phyloP scores from a whole-genome alignment of 2,797 vertebrate genomes.

The Halcyon chelicuti region DNA sequence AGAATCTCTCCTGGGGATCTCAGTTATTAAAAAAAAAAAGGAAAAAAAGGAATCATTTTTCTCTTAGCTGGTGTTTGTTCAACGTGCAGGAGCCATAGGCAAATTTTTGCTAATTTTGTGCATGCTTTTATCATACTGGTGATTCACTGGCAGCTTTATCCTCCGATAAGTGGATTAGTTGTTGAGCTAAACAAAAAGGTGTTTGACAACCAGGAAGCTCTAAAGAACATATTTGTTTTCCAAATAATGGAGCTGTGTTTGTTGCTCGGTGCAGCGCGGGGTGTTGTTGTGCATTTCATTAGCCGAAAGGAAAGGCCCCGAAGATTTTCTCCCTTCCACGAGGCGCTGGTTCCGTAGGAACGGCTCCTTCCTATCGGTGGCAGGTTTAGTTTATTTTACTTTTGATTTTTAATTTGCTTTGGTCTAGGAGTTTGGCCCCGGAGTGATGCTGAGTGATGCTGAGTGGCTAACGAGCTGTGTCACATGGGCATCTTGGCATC shows the following conservation, averaged over 20 bases:
- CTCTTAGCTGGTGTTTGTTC: constrained; percentile 71
- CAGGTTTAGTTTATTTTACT: neutral
- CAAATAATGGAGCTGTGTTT: constrained; percentile 76
- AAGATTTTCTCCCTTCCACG: neutral
- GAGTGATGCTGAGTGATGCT: neutral
- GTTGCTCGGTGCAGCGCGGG: constrained; percentile 29
- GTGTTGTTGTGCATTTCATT: neutral
- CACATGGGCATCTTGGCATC: neutral
- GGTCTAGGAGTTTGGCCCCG: neutral
- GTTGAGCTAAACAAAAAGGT: constrained; percentile 83
- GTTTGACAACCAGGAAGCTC: constrained; percentile 76
- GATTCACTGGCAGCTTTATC: constrained; percentile 80
- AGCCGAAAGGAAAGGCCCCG: neutral
- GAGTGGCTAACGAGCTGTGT: neutral
- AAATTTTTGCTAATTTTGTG: constrained; percentile 81
- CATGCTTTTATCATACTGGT: constrained; percentile 80
- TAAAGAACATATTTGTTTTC: constrained; percentile 83
- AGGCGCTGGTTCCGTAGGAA: neutral
- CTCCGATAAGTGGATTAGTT: constrained; percentile 86
- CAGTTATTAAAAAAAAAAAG: constrained; percentile 23
- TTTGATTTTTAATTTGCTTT: neutral
- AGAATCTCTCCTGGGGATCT: constrained; percentile 56
- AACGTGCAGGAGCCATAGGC: constrained; percentile 75
- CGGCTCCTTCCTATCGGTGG: neutral
- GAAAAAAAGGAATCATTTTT: constrained; percentile 39